Evolutionary conservation across 1,140 invertebrate species (phyloP), one percentile per base, ranked within the genome.

Genomic region (Aphidius ervi): DNA sequence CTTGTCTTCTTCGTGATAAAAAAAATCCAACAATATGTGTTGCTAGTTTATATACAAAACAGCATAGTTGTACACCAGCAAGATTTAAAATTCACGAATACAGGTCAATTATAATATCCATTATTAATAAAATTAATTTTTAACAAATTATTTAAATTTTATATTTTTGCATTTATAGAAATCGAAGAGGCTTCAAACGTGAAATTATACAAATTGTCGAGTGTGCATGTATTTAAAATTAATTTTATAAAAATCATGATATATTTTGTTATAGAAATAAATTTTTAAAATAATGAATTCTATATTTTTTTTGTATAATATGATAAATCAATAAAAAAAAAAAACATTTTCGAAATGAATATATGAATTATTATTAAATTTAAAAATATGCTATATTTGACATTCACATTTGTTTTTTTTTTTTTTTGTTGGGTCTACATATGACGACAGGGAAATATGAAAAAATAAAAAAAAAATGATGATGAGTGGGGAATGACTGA

Each of bases 1-100:
- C 77, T 7, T 82, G 81, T 60, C 62, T 82, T 43, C 63, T 77
- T 9, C 65, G 77, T 40, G 75, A 79, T 31, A 80, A 74, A 52
- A 75, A 71, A 40, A 74, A 78, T 46, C 76, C 76, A 3, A 65
- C 66, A 2, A 79, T 70, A 62, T 82, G 80, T 61, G 57, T 80
- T 54, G 73, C 78, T 9, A 72, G 72, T 10, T 60, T 81, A 8
- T 80, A 79, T 58, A 71, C 73, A 45, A 72, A 69, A 40, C 72
- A 75, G 56, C 68, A 72, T 50, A 71, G 66, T 60, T 82, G 80
- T 63, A 73, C 69, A 37, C 74, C 80, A 6, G 73, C 75, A 0
- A 76, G 73, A 67, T 81, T 81, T 57, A 72, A 80, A 65, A 70
- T 81, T 47, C 74, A 81, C 63, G 74, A 77, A 61, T 82, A 81